Evolutionary conservation across 2,888 invertebrate species (phyloP), one percentile per base, ranked within the genome.

Genomic region (Xestia c-nigrum): DNA sequence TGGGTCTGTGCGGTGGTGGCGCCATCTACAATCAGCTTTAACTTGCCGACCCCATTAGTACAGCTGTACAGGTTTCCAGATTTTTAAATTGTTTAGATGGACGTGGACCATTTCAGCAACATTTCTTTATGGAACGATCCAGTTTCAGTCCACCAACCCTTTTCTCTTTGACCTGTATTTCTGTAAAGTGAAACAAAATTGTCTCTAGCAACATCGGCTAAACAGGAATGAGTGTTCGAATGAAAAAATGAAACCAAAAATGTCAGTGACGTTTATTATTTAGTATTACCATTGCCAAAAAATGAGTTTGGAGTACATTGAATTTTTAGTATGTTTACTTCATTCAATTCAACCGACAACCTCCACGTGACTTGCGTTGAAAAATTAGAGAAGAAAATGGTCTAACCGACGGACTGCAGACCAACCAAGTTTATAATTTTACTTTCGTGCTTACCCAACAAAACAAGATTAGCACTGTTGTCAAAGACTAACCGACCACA

Each of bases 251-350:
- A 46, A 50, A 14, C 7, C 5, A 5, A 12, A 19, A 69, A 57
- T 50, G 31, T 57, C 55, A 55, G 21, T 43, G 43, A 72, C 52
- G 31, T 72, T 19, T 14, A 38, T 10, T 24, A 10, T 61, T 47
- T 7, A 21, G 6, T 61, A 74, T 74, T 74, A 24, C 74, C 74
- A 19, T 59, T 50, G 21, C 5, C 47, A 47, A 74, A 72, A 66
- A 57, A 71, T 24, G 0, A 7, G 24, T 57, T 57, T 16, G 3
- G 0, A 46, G 3, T 52, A 19, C 7, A 64, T 16, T 38, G 7
- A 24, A 40, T 40, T 59, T 38, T 69, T 19, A 24, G 7, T n/a
- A n/a, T n/a, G n/a, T n/a, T n/a, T n/a, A n/a, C n/a, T n/a, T n/a
- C n/a, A n/a, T n/a, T n/a, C n/a, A n/a, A n/a, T n/a, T 19, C n/a